Evolutionary conservation across 2,113 vertebrate species (phyloP).

Genomic region (Sminthopsis crassicaudata): DNA sequence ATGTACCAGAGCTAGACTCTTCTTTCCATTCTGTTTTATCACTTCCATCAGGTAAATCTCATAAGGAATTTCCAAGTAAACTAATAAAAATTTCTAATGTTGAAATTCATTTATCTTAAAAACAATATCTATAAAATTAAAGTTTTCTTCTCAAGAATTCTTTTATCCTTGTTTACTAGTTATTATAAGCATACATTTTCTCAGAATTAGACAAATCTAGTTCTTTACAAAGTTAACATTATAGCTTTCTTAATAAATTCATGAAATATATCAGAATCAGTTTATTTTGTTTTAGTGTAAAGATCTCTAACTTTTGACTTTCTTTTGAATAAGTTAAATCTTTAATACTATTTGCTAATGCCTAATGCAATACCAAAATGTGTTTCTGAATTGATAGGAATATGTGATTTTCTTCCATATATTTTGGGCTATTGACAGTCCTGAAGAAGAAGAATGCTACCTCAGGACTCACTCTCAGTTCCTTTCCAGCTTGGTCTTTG

Average conservation of each 20-base stretch:
- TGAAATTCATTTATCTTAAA: conserved; percentile 30
- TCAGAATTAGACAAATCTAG: conserved; percentile 31
- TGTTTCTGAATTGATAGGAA: background rate
- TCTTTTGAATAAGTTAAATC: conserved; percentile 13
- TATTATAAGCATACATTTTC: conserved; percentile 29
- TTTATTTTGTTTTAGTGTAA: conserved; percentile 44
- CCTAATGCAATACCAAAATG: background rate
- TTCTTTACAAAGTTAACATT: conserved; percentile 5
- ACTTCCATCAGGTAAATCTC: conserved; percentile 86
- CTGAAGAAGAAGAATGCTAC: background rate
- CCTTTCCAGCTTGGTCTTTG: background rate
- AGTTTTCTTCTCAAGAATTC: conserved; percentile 23
- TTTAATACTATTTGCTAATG: conserved; percentile 45
- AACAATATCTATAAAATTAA: background rate
- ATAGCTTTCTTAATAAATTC: conserved; percentile 29
- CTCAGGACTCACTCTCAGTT: background rate
- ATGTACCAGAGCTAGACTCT: conserved; percentile 82
- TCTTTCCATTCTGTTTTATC: conserved; percentile 84
- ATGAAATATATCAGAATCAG: conserved; percentile 18
- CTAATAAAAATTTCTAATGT: conserved; percentile 2
- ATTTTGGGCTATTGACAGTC: background rate
- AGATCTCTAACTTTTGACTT: conserved; percentile 21
- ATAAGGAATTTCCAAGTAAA: background rate
- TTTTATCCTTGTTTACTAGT: background rate
- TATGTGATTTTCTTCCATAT: background rate